phyloP scores from a whole-genome alignment of 1,140 invertebrate genomes.

The Drosophila oshimai region DNA sequence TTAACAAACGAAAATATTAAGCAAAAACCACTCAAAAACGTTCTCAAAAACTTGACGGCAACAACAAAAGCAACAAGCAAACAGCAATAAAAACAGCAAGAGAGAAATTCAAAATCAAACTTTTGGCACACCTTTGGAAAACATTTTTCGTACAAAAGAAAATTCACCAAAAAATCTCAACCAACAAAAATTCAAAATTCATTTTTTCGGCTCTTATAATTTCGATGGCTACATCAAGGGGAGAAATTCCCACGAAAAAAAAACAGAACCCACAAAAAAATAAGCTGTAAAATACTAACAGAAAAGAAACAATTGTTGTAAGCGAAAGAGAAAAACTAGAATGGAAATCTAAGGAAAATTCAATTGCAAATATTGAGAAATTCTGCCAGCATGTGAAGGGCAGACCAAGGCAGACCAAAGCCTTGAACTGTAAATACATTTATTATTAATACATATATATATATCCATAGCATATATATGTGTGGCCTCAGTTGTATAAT shows the following conservation, averaged over 20 bases:
- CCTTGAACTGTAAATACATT: slow-evolving; percentile 59
- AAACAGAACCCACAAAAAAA: slow-evolving; percentile 13
- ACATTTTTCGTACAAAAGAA: slow-evolving; percentile 69
- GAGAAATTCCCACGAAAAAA: slow-evolving; percentile 24
- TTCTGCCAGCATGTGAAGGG: slow-evolving; percentile 9
- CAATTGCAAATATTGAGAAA: slow-evolving; percentile 27
- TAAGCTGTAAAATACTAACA: slow-evolving; percentile 46
- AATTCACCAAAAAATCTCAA: slow-evolving; percentile 19
- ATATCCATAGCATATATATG: slow-evolving; percentile 34
- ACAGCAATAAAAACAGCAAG: slow-evolving; percentile 37
- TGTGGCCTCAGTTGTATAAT: slow-evolving; percentile 39
- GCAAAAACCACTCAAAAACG: slow-evolving; percentile 81
- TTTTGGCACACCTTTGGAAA: slow-evolving; percentile 82
- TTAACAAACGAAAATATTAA: slow-evolving; percentile 29
- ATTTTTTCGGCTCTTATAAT: slow-evolving; percentile 72
- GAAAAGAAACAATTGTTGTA: slow-evolving; percentile 55
- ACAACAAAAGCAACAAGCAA: slow-evolving; percentile 47
- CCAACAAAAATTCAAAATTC: slow-evolving; percentile 69
- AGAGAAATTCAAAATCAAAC: slow-evolving; percentile 66
- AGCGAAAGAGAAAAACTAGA: slow-evolving; percentile 32
- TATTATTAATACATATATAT: slow-evolving; percentile 32
- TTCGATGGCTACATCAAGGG: slow-evolving; percentile 27
- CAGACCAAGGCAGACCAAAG: slow-evolving; percentile 10
- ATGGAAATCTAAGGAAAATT: slow-evolving; percentile 31
- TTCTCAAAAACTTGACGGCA: slow-evolving; percentile 72